Percentiles rank a stretch among this genome's conserved stretches.
phyloP scores from a whole-genome alignment of 1,140 invertebrate species.

The Zaprionus africanus region DNA sequence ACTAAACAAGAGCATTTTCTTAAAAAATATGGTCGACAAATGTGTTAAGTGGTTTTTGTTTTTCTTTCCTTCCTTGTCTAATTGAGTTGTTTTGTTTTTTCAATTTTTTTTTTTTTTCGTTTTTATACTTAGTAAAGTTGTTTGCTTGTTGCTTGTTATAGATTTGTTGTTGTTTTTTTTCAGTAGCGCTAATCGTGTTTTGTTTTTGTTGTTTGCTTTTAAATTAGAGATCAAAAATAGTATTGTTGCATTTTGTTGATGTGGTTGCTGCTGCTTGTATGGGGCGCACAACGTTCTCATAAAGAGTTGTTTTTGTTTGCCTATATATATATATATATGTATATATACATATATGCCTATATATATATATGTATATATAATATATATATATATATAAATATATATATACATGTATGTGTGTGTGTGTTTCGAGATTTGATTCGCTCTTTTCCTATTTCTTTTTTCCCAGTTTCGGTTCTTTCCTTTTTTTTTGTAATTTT shows the following conservation, averaged over 20 bases:
- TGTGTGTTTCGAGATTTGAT: slow-evolving; percentile 36
- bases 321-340: slow-evolving; percentile 18
- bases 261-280: slow-evolving; percentile 39
- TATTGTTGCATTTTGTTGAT: slow-evolving; percentile 72
- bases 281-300: slow-evolving; percentile 48
- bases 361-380: slow-evolving; percentile 8
- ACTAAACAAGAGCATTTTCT: slow-evolving; percentile 48
- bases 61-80: slow-evolving; percentile 20
- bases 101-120: slow-evolving; percentile 10
- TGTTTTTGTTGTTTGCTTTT: slow-evolving; percentile 46
- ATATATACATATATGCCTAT: slow-evolving; percentile 8
- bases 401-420: not conserved
- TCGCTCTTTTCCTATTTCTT: slow-evolving; percentile 11
- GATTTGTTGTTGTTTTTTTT: slow-evolving; percentile 41
- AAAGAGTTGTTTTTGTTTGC: slow-evolving; percentile 26
- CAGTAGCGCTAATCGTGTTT: slow-evolving; percentile 67
- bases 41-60: slow-evolving; percentile 8
- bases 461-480: not conserved
- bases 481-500: slow-evolving; percentile 24
- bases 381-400: not conserved
- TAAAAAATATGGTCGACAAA: slow-evolving; percentile 50
- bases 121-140: slow-evolving; percentile 58
- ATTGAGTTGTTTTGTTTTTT: slow-evolving; percentile 17
- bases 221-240: slow-evolving; percentile 82
- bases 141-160: slow-evolving; percentile 41